phyloP scores from a whole-genome alignment of 2,113 vertebrate genomes.

The Heptranchias perlo region DNA sequence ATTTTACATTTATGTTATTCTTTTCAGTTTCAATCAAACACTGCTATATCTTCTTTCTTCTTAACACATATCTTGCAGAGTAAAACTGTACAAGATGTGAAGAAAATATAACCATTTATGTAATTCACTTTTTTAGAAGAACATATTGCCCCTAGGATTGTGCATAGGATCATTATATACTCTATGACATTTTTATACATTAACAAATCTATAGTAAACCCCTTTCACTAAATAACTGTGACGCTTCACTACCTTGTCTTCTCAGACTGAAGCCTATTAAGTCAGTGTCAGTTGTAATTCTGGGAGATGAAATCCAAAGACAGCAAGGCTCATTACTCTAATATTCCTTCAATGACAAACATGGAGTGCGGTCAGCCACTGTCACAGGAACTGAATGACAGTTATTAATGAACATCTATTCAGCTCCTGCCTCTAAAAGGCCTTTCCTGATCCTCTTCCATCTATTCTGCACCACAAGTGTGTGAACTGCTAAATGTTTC shows the following conservation, averaged over 20 bases:
- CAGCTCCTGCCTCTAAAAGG: neutral
- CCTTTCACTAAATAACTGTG: neutral
- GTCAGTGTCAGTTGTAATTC: neutral
- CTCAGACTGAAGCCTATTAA: conserved; percentile 17
- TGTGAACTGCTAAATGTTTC: too few relatives aligned
- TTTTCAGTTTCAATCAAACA: neutral
- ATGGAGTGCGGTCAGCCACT: neutral
- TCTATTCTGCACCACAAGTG: neutral
- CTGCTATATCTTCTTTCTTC: neutral
- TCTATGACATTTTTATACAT: neutral
- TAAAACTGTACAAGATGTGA: neutral
- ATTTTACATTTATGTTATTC: neutral
- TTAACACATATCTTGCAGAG: neutral
- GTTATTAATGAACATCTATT: conserved; percentile 22
- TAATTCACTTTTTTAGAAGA: neutral
- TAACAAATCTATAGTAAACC: neutral
- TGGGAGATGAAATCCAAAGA: neutral
- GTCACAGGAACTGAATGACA: neutral
- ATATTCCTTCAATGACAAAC: neutral
- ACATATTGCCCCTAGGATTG: neutral
- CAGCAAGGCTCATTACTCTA: neutral
- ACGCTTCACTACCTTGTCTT: neutral
- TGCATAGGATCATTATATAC: neutral
- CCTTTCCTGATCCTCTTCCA: neutral
- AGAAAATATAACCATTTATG: neutral